Evolutionary conservation across 2,113 vertebrate species (phyloP).

Genomic region (Butorides virescens): DNA sequence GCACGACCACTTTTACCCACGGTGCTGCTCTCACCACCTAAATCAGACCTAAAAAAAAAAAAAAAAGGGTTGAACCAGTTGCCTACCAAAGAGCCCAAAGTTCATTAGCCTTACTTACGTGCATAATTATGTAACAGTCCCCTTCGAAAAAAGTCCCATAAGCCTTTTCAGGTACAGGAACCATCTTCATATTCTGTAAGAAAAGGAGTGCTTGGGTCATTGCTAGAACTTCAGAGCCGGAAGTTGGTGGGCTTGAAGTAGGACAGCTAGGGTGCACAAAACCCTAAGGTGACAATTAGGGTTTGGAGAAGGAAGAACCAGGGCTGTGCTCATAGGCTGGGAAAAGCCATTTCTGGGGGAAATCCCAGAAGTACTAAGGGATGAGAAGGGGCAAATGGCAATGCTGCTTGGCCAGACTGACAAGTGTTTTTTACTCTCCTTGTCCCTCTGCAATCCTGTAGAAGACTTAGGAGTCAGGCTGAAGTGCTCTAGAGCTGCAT

Average conservation of each 20-base stretch:
- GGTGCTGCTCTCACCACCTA: not conserved
- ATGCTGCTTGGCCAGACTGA: not conserved
- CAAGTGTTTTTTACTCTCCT: not conserved
- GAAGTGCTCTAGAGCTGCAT: not conserved
- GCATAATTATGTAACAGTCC: constrained; percentile 86
- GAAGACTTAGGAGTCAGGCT: not conserved
- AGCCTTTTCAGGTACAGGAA: constrained; percentile 77
- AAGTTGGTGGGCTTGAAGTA: not conserved
- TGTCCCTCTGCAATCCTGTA: not conserved
- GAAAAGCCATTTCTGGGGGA: not conserved
- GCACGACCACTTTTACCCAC: not conserved
- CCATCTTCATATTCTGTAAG: constrained; percentile 87
- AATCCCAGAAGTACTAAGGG: not conserved
- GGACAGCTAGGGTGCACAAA: not conserved
- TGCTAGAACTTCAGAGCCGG: not conserved
- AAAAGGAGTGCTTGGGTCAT: not conserved
- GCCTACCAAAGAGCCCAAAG: not conserved
- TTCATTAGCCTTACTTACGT: constrained; percentile 71
- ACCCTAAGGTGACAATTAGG: not conserved
- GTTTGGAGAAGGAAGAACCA: not conserved
- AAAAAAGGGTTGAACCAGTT: not conserved
- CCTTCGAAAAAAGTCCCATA: constrained; percentile 90
- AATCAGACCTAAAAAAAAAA: not conserved
- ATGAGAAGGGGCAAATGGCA: not conserved
- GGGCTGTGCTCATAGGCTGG: not conserved